Evolutionary conservation across 2,113 vertebrate genomes (phyloP).

Genomic region (Poicephalus meyeri): DNA sequence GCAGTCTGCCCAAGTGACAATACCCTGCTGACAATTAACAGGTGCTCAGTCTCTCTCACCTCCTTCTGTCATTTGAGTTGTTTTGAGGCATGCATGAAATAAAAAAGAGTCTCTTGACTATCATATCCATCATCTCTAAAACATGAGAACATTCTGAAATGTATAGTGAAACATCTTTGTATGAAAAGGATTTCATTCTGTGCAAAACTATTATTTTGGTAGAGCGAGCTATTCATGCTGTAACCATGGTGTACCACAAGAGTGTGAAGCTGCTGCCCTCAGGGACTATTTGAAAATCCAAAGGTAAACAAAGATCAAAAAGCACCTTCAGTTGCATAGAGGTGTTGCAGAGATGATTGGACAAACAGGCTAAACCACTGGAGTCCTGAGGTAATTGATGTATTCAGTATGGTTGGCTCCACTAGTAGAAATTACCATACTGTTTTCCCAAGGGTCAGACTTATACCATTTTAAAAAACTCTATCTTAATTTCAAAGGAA

Average conservation of each 20-base stretch:
- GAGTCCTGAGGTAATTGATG: neutral
- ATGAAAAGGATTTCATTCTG: neutral
- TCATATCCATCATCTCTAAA: neutral
- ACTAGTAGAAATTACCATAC: neutral
- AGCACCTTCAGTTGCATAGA: neutral
- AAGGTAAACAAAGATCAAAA: neutral
- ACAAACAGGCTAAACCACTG: neutral
- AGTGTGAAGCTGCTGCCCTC: neutral
- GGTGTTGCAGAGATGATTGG: neutral
- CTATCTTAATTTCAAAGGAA: neutral
- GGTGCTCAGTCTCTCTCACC: neutral
- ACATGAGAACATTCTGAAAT: neutral
- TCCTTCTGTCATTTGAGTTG: neutral
- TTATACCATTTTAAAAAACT: neutral
- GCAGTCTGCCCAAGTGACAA: neutral
- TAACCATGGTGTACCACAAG: neutral
- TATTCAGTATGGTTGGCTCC: neutral
- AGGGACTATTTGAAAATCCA: neutral
- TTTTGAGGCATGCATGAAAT: neutral
- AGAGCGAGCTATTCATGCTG: neutral
- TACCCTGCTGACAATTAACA: neutral
- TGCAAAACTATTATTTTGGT: neutral
- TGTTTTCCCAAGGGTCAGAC: neutral
- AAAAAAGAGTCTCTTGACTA: neutral
- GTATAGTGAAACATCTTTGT: neutral